Evolutionary conservation across 1,140 invertebrate species (phyloP), one percentile per base, ranked within the genome.

Genomic region (Varroa destructor): DNA sequence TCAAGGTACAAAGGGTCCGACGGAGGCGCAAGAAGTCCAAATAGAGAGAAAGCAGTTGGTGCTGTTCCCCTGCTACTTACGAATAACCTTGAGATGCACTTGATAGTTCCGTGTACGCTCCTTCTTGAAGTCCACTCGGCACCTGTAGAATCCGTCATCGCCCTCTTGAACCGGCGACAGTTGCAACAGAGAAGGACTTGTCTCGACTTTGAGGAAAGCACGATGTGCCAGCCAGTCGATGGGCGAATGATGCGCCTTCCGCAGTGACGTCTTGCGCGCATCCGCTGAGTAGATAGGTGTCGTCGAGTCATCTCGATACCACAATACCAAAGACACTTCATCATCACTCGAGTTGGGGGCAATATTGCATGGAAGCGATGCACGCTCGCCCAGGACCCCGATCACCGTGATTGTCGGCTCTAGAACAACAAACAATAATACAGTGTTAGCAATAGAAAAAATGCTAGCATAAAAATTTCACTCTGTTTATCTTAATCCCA

Each of bases 251-350:
- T 75, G 74, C 12, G 74, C 74, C 46, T 73, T 58, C 6, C 71
- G 55, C 0, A 75, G 46, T 51, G 72, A 36, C 8, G 56, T 57
- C 6, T 42, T 72, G 36, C 76, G 73, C 6, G 76, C 74, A 71
- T 77, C 76, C 10, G 76, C 56, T 14, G 73, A 76, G 61, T 91
- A 92, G 75, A 93, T 85, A 56, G 90, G 89, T 79, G 89, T 90
- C 67, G 86, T 86, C 40, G 85, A 86, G 71, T 86, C 86, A 77
- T 90, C 87, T 75, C 88, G 83, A 40, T 67, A 67, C 61, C 61
- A 67, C 40, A 67, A 46, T 46, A 67, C 61, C 3, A 67, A 8
- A 14, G 61, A 67, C 61, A 67, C 61, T 40, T 67, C 61, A 36
- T 67, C 61, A 40, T 67, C 61, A 12, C 40, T 67, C 12, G 61